A percentile compares a stretch with the other conserved stretches of the same genome.
Conservation (phyloP, 2,888 invertebrate genomes). For the Cancer borealis region DNA sequence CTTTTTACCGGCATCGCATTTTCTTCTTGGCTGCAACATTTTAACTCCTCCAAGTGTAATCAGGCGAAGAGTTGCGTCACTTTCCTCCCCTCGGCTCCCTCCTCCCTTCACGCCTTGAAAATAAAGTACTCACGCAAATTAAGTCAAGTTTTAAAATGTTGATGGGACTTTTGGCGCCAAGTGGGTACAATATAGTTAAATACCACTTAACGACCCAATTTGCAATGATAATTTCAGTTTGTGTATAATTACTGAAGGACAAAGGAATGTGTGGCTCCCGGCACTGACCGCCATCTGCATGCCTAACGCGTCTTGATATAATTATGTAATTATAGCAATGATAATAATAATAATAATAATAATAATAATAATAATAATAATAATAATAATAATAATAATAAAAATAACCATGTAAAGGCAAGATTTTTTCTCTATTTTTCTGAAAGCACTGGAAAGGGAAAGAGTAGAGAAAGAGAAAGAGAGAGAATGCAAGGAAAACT, state of each 20-base stretch:
- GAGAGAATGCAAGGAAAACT: not conserved
- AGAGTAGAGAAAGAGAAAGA: not conserved
- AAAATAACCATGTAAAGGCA: too few relatives aligned
- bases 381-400: not conserved
- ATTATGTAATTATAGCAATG: too few relatives aligned
- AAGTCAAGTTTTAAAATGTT: constrained; percentile 3
- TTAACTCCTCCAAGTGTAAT: constrained; percentile 5
- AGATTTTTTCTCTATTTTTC: too few relatives aligned
- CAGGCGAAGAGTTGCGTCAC: not conserved
- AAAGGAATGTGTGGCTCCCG: not conserved
- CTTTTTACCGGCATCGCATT: not conserved
- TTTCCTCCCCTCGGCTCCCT: not conserved
- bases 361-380: not conserved
- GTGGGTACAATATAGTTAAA: constrained; percentile 20
- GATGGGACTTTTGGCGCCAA: not conserved
- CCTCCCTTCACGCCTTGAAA: not conserved
- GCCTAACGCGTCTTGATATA: too few relatives aligned
- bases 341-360: too few relatives aligned
- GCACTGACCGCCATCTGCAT: too few relatives aligned
- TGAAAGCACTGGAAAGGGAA: too few relatives aligned
- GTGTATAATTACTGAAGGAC: not conserved
- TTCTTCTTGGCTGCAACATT: constrained; percentile 25
- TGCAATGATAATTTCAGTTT: constrained; percentile 10
- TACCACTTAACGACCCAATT: not conserved
- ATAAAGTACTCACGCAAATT: constrained; percentile 1